Conservation (phyloP, 2,888 invertebrate genomes). For the Polylopha cassiicola region DNA sequence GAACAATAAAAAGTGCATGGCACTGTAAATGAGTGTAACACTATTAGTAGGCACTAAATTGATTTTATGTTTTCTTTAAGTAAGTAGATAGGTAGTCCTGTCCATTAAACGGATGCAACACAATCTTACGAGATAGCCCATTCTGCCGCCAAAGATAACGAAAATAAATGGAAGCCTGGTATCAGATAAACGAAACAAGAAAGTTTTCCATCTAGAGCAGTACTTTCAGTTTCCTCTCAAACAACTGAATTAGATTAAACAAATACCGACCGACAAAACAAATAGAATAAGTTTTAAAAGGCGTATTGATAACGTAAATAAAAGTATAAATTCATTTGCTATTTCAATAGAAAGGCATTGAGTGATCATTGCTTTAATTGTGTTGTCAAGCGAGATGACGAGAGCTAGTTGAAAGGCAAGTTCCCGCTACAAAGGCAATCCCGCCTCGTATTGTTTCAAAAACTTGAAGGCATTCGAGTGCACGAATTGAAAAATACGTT, state of each 20-base stretch:
- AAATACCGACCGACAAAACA: too few species aligned
- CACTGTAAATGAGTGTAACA: constrained; percentile 10
- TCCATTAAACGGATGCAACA: constrained; percentile 14
- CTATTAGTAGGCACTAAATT: constrained; percentile 13
- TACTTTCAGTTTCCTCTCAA: too few species aligned
- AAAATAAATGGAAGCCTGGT: constrained; percentile 27
- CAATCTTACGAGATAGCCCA: constrained; percentile 29
- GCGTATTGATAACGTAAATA: not conserved
- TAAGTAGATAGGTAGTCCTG: constrained; percentile 5
- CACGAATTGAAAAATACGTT: constrained; percentile 30
- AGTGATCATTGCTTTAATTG: constrained; percentile 46
- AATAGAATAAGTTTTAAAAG: too few species aligned
- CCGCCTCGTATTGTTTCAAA: constrained; percentile 64
- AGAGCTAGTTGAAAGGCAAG: constrained; percentile 37
- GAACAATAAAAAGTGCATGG: too few species aligned
- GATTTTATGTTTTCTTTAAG: constrained; percentile 4
- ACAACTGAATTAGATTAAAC: too few species aligned
- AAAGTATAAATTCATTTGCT: constrained; percentile 22
- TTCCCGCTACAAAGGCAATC: constrained; percentile 40
- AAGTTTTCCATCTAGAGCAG: not conserved
- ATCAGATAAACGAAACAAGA: constrained; percentile 14
- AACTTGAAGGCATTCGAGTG: constrained; percentile 42
- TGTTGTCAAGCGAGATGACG: constrained; percentile 45
- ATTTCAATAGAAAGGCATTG: constrained; percentile 41
- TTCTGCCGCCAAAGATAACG: constrained; percentile 34